These are phyloP conservation scores for Drosophila arizonae DNA, from an alignment of 1,140 invertebrate species.

Conservation along the genomic window DNA sequence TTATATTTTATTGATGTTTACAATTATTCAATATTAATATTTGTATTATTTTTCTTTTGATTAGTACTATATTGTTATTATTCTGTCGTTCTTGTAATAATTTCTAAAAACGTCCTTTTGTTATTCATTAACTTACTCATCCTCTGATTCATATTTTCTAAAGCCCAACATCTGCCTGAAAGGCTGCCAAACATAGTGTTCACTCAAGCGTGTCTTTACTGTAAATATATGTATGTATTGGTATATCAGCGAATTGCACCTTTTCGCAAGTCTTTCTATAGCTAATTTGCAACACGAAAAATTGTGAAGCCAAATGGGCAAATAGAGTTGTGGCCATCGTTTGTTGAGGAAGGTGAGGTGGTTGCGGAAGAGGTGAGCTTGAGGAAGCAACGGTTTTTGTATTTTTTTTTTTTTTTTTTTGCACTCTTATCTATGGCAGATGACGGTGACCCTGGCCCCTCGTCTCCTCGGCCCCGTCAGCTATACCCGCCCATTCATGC, in stretches of 20 bases:
- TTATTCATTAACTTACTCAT: too few relatives aligned
- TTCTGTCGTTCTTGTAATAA: too few relatives aligned
- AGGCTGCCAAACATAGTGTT: too few relatives aligned
- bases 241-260: constrained; percentile 58
- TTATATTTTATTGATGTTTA: too few relatives aligned
- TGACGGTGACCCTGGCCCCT: constrained; percentile 29
- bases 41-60: too few relatives aligned
- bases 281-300: constrained; percentile 52
- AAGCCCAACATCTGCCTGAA: too few relatives aligned
- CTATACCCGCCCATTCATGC: neutral
- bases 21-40: too few relatives aligned
- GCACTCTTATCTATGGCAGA: constrained; percentile 46
- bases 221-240: constrained; percentile 30
- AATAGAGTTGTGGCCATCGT: neutral
- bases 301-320: constrained; percentile 26
- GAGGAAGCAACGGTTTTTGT: constrained; percentile 25
- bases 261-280: constrained; percentile 23
- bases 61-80: too few relatives aligned
- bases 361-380: neutral
- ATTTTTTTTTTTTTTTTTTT: constrained; percentile 44
- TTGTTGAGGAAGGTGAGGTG: neutral
- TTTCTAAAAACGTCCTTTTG: too few relatives aligned
- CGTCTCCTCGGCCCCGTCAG: neutral
- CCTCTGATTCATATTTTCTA: too few relatives aligned
- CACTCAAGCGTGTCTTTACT: neutral